Evolutionary conservation across 2,113 vertebrate genomes (phyloP), one percentile per base, ranked within the genome.

Genomic region (Microtus montanus): DNA sequence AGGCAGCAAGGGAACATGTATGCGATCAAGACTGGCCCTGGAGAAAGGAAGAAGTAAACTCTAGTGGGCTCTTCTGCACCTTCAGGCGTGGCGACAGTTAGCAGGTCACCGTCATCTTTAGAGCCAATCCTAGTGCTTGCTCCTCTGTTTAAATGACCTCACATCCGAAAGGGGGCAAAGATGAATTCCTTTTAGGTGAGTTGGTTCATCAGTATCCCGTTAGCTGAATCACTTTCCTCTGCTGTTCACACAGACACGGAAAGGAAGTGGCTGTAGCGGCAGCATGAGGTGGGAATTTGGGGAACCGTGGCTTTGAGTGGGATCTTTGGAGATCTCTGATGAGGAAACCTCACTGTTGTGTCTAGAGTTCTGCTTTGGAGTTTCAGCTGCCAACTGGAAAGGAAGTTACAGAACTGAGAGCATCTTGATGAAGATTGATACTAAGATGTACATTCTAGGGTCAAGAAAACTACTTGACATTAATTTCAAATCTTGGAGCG

Each of bases 401-500:
- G 20, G n/a, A 86, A 83, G 58, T 33, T n/a, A 73, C 10, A 78
- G n/a, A 61, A 52, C 71, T 26, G 63, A 64, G 44, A 90, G n/a
- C 70, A 19, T 89, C 88, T 89, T 84, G 33, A 52, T 91, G 91
- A 28, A 82, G 41, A 77, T 58, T 80, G 77, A 61, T 61, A 58
- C 41, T 38, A 75, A 90, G 68, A 94, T 84, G n/a, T 63, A 84
- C 26, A 35, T 68, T 52, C n/a, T 41, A 30, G 71, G 3, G 73
- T 61, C 22, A 95, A 83, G 85, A 91, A 95, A 73, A 80, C 41
- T 54, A 73, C 61, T 54, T 87, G 93, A 47, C 68, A 70, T 93
- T 93, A 61, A 96, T 97, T 95, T 95, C 58, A 77, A 64, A 90
- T 92, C 68, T 54, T 83, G 74, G 74, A 92, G 41, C 26, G 6